Percentiles rank a stretch among this genome's conserved stretches.
Conservation (phyloP, 2,888 invertebrate species). For the Caenorhabditis zanzibari region DNA sequence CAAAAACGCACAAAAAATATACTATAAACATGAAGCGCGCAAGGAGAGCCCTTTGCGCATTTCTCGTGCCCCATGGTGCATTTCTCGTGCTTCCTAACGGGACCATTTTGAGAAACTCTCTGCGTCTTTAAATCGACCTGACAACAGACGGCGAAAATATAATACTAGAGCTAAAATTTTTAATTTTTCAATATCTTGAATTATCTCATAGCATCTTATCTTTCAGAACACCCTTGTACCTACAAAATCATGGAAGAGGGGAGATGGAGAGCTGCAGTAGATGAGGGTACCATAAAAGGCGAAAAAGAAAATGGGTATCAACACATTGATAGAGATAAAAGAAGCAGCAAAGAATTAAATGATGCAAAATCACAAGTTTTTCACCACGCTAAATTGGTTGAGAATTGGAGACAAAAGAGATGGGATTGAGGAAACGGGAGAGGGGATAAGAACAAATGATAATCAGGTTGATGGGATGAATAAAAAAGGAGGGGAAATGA, state of each 20-base stretch:
- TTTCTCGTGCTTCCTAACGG: no score
- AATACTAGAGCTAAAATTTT: no score
- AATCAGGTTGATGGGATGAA: constrained; percentile 7
- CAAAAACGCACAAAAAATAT: no score
- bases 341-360: constrained; percentile 40
- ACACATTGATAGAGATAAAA: constrained; percentile 17
- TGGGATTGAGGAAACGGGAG: constrained; percentile 32
- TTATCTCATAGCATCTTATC: background rate
- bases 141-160: no score
- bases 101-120: no score
- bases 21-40: no score
- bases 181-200: no score
- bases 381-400: constrained; percentile 68
- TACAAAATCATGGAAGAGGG: background rate
- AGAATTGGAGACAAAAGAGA: constrained; percentile 41
- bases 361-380: constrained; percentile 70
- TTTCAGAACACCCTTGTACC: background rate
- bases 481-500: background rate
- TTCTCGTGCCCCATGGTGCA: no score
- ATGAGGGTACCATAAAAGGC: background rate
- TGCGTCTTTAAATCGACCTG: no score
- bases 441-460: constrained; percentile 45
- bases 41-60: no score
- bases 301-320: background rate
- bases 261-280: constrained; percentile 22